These are phyloP conservation scores for Melieria crassipennis DNA, from an alignment of 2,888 invertebrate genomes.

Conservation along the genomic window DNA sequence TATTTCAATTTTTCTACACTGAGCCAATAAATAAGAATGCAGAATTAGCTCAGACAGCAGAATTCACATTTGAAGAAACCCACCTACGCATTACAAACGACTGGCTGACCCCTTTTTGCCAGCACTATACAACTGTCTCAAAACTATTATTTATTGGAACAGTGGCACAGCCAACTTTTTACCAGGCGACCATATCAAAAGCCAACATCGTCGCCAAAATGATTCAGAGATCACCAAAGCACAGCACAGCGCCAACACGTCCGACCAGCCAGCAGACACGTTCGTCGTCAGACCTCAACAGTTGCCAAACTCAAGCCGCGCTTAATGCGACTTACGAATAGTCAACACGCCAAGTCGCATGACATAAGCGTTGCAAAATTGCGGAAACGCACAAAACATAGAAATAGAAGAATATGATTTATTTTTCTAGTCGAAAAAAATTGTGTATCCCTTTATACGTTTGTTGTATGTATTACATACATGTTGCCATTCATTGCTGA, in stretches of 20 bases:
- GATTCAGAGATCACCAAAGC: background rate
- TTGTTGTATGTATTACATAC: too few species aligned
- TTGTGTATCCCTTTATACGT: background rate
- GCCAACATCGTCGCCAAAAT: background rate
- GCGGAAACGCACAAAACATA: background rate
- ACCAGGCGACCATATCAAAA: background rate
- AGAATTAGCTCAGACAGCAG: too few species aligned
- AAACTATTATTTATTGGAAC: conserved; percentile 1
- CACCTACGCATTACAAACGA: background rate
- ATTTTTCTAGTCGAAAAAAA: background rate
- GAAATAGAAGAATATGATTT: background rate
- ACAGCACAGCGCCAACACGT: background rate
- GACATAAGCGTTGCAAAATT: conserved; percentile 11
- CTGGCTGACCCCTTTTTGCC: background rate
- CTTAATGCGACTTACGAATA: conserved; percentile 1
- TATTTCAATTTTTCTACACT: too few species aligned
- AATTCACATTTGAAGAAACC: too few species aligned
- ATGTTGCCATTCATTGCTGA: too few species aligned
- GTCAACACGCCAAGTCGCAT: background rate
- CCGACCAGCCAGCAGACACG: too few species aligned
- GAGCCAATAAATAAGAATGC: too few species aligned
- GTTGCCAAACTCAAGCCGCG: background rate
- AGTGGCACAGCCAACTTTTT: background rate
- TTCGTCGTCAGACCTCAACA: too few species aligned
- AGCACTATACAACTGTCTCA: background rate